Evolutionary conservation across 2,797 vertebrate genomes (phyloP), one percentile per base, ranked within the genome.

Genomic region (Eremophila alpestris): DNA sequence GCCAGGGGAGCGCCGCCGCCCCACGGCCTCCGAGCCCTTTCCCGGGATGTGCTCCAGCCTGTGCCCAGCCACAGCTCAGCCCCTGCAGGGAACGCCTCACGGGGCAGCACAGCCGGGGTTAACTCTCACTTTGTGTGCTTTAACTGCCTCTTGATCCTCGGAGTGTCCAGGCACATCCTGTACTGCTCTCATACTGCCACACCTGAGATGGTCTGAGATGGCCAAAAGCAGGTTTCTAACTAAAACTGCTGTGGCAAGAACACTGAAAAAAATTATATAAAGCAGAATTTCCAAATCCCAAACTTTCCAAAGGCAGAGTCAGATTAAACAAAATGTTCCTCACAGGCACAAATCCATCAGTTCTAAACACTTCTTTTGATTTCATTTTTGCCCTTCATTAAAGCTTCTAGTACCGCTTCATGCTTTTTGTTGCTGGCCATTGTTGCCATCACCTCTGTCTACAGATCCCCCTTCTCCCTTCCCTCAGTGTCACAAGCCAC

Each of bases 1-100:
- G 85, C 24, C 67, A 49, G 55, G 51, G 32, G 45, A 19, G 11
- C n/a, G 45, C 29, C 30, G 26, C 74, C 41, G 41, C 13, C 20
- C 58, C n/a, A n/a, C n/a, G n/a, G n/a, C n/a, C n/a, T n/a, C n/a
- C 9, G 2, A 0, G 4, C 5, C 55, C 67, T 34, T 32, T 1
- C 8, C 46, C 5, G 6, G 10, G 27, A 22, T 21, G 2, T 59
- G 54, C 68, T 15, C 56, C 36, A 0, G 9, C 19, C 19, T 9
- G 41, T 71, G 51, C 48, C 48, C 81, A 2, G 41, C 2, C 73
- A 14, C 83, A 32, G 52, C 69, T 43, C 81, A 4, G 3, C 14
- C 43, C 26, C 26, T 18, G 56, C 9, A 23, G 70, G 48, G 64
- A 70, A 55, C 2, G 56, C 17, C 19, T n/a, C n/a, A 8, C 24